Conservation (phyloP, 92 coral and sea anemone genomes). For the Actinernus sp. region DNA sequence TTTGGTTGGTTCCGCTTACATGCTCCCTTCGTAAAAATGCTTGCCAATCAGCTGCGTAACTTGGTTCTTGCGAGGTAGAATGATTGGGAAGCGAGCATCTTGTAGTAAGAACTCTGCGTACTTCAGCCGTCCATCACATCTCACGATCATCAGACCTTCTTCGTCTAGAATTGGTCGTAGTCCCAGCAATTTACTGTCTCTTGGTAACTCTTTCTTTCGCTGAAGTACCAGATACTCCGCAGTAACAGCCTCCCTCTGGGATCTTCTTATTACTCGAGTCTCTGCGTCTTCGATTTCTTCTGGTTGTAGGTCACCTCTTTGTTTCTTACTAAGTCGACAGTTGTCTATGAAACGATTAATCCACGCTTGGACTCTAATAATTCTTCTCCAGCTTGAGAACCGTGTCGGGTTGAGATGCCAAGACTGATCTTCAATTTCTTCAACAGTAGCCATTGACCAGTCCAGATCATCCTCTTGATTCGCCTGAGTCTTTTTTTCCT, state of each 20-base stretch:
- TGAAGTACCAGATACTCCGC: conserved; percentile 41
- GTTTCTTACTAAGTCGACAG: conserved; percentile 16
- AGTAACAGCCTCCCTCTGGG: conserved; percentile 51
- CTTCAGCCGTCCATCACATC: conserved; percentile 45
- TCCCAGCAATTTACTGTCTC: conserved; percentile 22
- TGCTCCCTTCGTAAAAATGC: conserved; percentile 53
- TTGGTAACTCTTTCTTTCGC: conserved; percentile 25
- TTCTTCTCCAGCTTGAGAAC: conserved; percentile 40
- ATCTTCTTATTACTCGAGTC: conserved; percentile 38
- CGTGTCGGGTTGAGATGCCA: conserved; percentile 59
- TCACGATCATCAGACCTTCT: conserved; percentile 45
- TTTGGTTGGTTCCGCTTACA: too few species aligned
- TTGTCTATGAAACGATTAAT: conserved; percentile 45
- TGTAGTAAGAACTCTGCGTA: conserved; percentile 53
- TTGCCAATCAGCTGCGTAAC: conserved; percentile 51
- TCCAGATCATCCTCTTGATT: too few species aligned
- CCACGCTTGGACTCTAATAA: conserved; percentile 30
- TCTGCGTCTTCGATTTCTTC: conserved; percentile 49
- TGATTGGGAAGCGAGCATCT: conserved; percentile 45
- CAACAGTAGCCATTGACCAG: too few species aligned
- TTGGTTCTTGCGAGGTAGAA: conserved; percentile 56
- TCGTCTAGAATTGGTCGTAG: conserved; percentile 44
- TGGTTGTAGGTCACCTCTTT: conserved; percentile 42
- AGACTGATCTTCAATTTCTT: too few species aligned
- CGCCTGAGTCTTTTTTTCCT: too few species aligned